phyloP scores from a whole-genome alignment of 2,797 vertebrate genomes.

The Danio albolineatus region DNA sequence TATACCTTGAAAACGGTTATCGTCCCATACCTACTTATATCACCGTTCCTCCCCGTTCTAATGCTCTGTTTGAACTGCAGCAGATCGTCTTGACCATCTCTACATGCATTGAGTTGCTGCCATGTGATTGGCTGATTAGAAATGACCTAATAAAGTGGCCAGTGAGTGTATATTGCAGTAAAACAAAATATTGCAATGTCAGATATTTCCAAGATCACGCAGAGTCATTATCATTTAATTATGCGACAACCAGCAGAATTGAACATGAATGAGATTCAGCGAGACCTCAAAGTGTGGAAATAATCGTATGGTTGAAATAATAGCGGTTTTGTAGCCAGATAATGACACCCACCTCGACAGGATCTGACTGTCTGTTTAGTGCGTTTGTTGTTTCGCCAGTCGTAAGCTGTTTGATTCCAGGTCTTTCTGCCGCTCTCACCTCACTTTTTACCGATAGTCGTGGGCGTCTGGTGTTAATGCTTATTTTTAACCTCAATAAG shows the following conservation, averaged over 20 bases:
- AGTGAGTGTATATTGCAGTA: too few species aligned
- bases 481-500: constrained; percentile 37
- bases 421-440: not conserved
- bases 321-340: constrained; percentile 62
- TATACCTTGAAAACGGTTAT: too few species aligned
- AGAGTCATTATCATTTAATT: too few species aligned
- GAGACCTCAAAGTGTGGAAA: constrained; percentile 12
- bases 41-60: too few species aligned
- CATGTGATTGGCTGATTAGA: too few species aligned
- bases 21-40: too few species aligned
- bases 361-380: constrained; percentile 61
- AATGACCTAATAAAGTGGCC: too few species aligned
- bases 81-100: too few species aligned
- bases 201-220: too few species aligned
- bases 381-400: constrained; percentile 60
- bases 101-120: too few species aligned
- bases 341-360: constrained; percentile 23
- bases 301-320: not conserved
- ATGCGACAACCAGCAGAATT: not conserved
- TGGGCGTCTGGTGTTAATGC: constrained; percentile 7
- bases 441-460: not conserved
- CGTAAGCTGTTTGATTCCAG: not conserved
- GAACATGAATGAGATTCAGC: not conserved
- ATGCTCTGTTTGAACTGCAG: too few species aligned
- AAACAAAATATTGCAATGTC: too few species aligned